Base-by-base conservation (phyloP, 2,113 vertebrate genomes). In the Heloderma charlesbogerti region DNA sequence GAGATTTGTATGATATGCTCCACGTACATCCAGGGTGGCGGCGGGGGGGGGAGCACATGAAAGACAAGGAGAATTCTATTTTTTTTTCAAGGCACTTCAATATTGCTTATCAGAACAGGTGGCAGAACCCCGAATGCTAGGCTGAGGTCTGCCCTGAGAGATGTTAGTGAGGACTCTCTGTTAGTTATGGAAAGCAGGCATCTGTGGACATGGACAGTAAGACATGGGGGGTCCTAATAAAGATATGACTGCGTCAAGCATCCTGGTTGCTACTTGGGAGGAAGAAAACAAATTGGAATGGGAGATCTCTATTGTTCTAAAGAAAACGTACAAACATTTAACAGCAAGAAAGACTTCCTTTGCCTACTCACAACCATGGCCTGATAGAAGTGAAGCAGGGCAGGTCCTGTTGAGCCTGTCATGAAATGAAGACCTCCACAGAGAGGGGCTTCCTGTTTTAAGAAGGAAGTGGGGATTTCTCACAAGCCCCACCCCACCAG, bases 21-120 rank as follows among this genome's bases (percentile, higher is more conserved):
- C 91, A 91, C 91, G 94, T 93, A 87, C 93, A 74, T 13, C 83
- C 84, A 92, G 96, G 94, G 90, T 29, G 6, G 12, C 29, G 12
- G 60, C 15, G 77, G n/a, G 9, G 34, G 31, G 54, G 31, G 40
- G 40, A 87, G 37, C 71, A 86, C 69, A 92, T 54, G 93, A 83
- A 0, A 54, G 91, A 54, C 13, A 8, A 66, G 90, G 25, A 91
- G 92, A 94, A 93, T 82, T 60, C 22, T 37, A 29, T 43, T 54
- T 57, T 34, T 91, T 96, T 96, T 96, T 97, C 97, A 98, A 98
- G 97, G 97, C 97, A 98, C 97, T 98, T 98, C 96, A 93, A 89
- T 98, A 97, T 98, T 98, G 97, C 97, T 98, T 98, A 96, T 97
- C 95, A 94, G 89, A 96, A 97, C 92, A 96, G 96, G 94, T 40